These are phyloP conservation scores for Laterallus jamaicensis DNA, from an alignment of 2,113 vertebrate species.

Conservation along the genomic window DNA sequence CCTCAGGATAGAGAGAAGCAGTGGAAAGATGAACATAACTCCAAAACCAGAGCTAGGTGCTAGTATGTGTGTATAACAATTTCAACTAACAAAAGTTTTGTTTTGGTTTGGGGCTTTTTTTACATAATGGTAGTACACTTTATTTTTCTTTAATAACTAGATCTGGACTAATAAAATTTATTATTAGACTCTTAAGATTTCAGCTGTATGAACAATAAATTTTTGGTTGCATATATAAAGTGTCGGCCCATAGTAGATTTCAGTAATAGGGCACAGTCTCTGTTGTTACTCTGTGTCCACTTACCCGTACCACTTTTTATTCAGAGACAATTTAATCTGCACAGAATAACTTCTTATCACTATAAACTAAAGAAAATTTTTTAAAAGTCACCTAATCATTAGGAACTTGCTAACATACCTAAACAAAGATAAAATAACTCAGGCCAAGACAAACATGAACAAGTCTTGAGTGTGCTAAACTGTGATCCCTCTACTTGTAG, in stretches of 20 bases:
- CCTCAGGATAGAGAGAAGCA: not conserved
- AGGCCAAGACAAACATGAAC: not conserved
- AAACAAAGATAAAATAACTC: not conserved
- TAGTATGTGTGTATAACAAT: not conserved
- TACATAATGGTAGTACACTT: fast-evolving
- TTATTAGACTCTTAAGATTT: not conserved
- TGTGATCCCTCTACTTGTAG: not conserved
- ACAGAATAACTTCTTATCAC: not conserved
- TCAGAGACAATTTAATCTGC: not conserved
- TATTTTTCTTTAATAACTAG: not conserved
- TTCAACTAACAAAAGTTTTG: not conserved
- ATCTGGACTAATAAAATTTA: not conserved
- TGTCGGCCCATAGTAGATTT: not conserved
- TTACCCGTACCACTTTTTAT: not conserved
- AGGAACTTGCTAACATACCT: not conserved
- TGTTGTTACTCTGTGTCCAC: not conserved
- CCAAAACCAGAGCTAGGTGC: not conserved
- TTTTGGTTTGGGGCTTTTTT: not conserved
- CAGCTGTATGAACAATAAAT: not conserved
- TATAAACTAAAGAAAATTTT: not conserved
- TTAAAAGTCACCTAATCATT: not conserved
- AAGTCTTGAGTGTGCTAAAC: not conserved
- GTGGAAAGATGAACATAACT: not conserved
- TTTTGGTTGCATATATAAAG: not conserved
- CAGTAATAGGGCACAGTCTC: not conserved